Conservation (phyloP, 2,113 vertebrate species). For the Macquaria ambigua region DNA sequence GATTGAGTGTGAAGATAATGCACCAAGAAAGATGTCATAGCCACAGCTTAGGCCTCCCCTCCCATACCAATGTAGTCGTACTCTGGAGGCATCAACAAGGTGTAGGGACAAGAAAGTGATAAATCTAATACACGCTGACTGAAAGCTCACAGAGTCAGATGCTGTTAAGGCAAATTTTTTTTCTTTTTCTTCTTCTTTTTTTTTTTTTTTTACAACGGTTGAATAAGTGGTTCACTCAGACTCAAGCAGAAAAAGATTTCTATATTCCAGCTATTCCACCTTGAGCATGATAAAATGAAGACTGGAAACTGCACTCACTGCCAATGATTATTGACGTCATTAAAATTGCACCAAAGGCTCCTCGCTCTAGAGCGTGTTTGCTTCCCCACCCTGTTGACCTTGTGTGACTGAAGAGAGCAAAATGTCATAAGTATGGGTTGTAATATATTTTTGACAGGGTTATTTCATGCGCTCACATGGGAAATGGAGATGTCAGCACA, state of each 20-base stretch:
- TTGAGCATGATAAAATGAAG: slow-evolving; percentile 34
- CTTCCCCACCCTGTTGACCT: slow-evolving; percentile 62
- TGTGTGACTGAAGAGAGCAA: slow-evolving; percentile 58
- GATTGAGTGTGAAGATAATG: slow-evolving; percentile 87
- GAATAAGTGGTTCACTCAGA: slow-evolving; percentile 48
- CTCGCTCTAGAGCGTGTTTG: neutral
- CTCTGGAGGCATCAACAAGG: slow-evolving; percentile 83
- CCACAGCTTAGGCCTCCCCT: slow-evolving; percentile 76
- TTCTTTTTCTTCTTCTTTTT: slow-evolving; percentile 30
- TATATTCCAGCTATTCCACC: slow-evolving; percentile 17
- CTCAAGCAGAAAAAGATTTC: slow-evolving; percentile 30
- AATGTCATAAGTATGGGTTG: slow-evolving; percentile 71
- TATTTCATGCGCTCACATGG: slow-evolving; percentile 77
- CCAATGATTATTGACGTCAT: slow-evolving; percentile 47
- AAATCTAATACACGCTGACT: slow-evolving; percentile 81
- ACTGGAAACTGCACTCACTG: slow-evolving; percentile 10
- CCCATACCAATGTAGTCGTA: slow-evolving; percentile 66
- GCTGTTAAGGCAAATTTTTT: slow-evolving; percentile 60
- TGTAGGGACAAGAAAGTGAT: slow-evolving; percentile 83
- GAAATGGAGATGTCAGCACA: slow-evolving; percentile 77
- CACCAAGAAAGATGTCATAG: slow-evolving; percentile 86
- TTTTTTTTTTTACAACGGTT: slow-evolving; percentile 44
- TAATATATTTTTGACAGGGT: slow-evolving; percentile 78
- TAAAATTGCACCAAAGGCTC: slow-evolving; percentile 49
- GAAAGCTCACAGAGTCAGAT: slow-evolving; percentile 74